These are phyloP conservation scores for Lasioglossum oenotherae DNA, from an alignment of 2,888 invertebrate species.

Conservation along the genomic window DNA sequence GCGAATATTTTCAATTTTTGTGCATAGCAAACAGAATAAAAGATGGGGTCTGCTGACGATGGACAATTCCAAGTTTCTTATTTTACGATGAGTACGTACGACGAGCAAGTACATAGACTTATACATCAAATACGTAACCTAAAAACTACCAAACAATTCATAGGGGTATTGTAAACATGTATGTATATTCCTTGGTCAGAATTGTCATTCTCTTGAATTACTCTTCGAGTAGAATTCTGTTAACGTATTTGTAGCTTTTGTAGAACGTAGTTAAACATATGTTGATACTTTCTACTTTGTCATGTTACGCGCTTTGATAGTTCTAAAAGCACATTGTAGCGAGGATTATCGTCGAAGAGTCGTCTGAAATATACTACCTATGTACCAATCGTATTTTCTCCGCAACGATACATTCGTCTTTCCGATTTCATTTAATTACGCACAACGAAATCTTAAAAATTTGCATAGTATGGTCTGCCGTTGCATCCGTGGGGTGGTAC, in stretches of 20 bases:
- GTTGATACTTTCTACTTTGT: neutral
- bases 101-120: neutral
- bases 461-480: constrained; percentile 65
- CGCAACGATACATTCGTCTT: neutral
- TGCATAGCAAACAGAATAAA: neutral
- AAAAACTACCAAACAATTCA: neutral
- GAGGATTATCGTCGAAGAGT: neutral
- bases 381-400: neutral
- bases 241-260: neutral
- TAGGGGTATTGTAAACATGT: neutral
- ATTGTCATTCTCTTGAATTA: neutral
- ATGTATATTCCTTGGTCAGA: neutral
- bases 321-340: neutral
- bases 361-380: neutral
- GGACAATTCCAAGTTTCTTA: neutral
- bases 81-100: neutral
- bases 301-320: neutral
- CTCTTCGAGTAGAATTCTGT: neutral
- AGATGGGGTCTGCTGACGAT: neutral
- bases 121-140: neutral
- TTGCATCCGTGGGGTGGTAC: constrained; percentile 83
- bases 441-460: neutral
- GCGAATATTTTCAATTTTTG: neutral
- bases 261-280: neutral
- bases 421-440: neutral